Evolutionary conservation across 37 sponge, comb jelly and placozoan genomes (phyloP).

Genomic region (Ianthella basta): DNA sequence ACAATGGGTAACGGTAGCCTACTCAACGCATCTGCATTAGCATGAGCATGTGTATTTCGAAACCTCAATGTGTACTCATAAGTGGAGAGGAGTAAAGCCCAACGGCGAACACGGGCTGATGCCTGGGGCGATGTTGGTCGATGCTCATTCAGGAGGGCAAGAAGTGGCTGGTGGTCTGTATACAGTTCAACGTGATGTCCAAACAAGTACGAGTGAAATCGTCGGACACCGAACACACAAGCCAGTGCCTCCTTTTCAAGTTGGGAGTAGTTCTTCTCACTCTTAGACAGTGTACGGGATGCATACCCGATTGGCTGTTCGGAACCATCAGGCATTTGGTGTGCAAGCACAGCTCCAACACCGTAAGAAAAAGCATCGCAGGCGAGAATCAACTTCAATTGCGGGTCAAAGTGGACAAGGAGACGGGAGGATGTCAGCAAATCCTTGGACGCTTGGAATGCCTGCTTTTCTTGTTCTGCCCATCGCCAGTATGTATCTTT

Average conservation of each 20-base stretch:
- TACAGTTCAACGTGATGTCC: background rate
- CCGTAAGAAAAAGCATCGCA: conserved; percentile 33
- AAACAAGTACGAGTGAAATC: background rate
- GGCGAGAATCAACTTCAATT: background rate
- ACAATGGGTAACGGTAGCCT: too few species aligned
- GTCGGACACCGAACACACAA: background rate
- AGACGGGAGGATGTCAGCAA: conserved; percentile 16
- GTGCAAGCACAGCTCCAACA: conserved; percentile 35
- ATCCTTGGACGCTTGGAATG: conserved; percentile 23
- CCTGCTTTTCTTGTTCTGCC: background rate
- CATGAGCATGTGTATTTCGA: background rate
- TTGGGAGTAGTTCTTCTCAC: conserved; percentile 13
- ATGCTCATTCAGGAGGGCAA: background rate
- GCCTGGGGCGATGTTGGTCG: background rate
- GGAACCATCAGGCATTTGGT: conserved; percentile 15
- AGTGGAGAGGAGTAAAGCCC: conserved; percentile 12
- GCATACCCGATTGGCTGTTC: conserved; percentile 30
- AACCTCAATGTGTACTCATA: conserved; percentile 34
- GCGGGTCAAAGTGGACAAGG: conserved; percentile 17
- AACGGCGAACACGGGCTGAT: conserved; percentile 7
- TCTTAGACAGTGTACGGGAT: conserved; percentile 6
- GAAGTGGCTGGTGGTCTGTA: conserved; percentile 27
- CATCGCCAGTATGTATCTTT: conserved; percentile 13
- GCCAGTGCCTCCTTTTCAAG: conserved; percentile 15
- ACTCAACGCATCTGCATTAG: conserved; percentile 35